Evolutionary conservation across 2,113 vertebrate species (phyloP), one percentile per base, ranked within the genome.

Genomic region (Corvus cornix): DNA sequence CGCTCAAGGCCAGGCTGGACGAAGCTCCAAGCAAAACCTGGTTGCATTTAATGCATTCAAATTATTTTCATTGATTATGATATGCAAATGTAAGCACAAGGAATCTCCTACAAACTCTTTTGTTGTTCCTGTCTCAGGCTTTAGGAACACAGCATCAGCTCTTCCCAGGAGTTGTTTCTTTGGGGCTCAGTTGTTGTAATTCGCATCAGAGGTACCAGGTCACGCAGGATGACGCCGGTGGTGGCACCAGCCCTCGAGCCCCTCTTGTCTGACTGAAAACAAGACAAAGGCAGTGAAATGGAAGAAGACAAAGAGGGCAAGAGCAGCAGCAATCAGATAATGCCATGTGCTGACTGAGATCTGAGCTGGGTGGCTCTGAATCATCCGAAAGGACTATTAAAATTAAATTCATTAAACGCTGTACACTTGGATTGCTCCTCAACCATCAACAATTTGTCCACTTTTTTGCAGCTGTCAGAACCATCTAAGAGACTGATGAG

Each of bases 391-490:
- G 51, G 41, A 23, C 51, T 26, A 55, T 78, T 78, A 84, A 78
- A 93, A 74, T 87, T 91, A 56, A 93, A 89, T 95, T 79, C 51
- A 37, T 84, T 87, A 67, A 90, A 59, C 0, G 0, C 46, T 46
- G 43, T 39, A 2, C 60, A 49, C 43, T 77, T 82, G 67, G 59
- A 49, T 69, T 81, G 74, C 90, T 84, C 56, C 82, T 78, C 90
- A 85, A 23, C 87, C 77, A 70, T 77, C 82, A 66, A 78, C 78
- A 75, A 63, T 78, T 94, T 70, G 78, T 82, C 78, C 82, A 82
- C 73, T 93, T 91, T 66, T 84, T 78, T 89, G 64, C 76, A 70
- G 78, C 69, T 91, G 69, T 90, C 88, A 84, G 49, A 93, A 58
- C 31, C 10, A 3, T 70, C 77, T 78, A 8, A 0, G 87, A 89